Evolutionary conservation across 2,113 vertebrate genomes (phyloP), one percentile per base, ranked within the genome.

Genomic region (Panurus biarmicus): DNA sequence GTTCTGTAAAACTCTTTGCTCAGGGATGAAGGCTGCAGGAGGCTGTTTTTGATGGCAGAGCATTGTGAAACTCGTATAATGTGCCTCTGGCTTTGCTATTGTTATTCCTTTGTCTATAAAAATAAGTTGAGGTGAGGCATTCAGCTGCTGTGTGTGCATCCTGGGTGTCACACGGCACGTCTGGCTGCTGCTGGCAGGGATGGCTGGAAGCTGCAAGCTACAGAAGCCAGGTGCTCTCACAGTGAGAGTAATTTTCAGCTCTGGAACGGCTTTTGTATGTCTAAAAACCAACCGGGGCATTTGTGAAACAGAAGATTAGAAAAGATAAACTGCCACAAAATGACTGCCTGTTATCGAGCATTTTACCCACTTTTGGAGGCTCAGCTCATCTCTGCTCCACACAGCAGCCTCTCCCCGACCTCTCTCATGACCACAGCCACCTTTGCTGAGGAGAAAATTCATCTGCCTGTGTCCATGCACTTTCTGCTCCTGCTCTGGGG

Each of bases 1-100:
- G 33, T 69, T 70, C 80, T 76, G 9, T 89, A 86, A 92, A 92
- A 75, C 47, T n/a, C 25, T 72, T 76, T 88, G 75, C 91, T 79
- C 74, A 42, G 77, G 23, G 84, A 70, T 48, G 93, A 89, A 93
- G 85, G 60, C 75, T 88, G 66, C 28, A 79, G 93, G 74, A 78
- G 44, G 54, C 35, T 76, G 44, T 40, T 77, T 73, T 50, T 85
- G 28, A 83, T 22, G 65, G 26, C 57, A 83, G 31, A 58, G 60
- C 22, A 16, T 18, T 76, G 44, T 47, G 50, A 81, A 76, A 84
- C 23, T 56, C 40, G 7, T 20, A 15, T 8, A 72, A 61, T 15
- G 18, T 3, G n/a, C 29, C 53, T 64, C 71, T 96, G 79, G 50
- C 8, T 85, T 87, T 61, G 45, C 54, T 35, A 2, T 54, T 66